These are phyloP conservation scores for Carassius gibelio DNA, from an alignment of 2,113 vertebrate species.

Conservation along the genomic window DNA sequence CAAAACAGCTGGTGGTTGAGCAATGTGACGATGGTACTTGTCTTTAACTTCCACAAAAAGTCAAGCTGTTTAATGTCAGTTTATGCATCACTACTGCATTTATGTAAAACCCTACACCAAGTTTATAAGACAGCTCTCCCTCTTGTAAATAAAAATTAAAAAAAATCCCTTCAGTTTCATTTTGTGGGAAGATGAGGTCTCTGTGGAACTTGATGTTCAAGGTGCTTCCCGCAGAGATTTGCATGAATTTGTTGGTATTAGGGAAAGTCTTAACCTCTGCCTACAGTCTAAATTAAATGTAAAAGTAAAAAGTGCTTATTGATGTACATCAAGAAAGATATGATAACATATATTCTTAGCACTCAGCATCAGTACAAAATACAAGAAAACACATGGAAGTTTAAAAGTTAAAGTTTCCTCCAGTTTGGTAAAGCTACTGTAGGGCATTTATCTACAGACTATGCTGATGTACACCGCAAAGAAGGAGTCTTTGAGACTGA, in stretches of 20 bases:
- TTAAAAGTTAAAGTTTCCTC: neutral
- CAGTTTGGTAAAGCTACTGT: neutral
- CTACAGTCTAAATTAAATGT: neutral
- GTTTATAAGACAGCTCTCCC: neutral
- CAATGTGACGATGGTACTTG: neutral
- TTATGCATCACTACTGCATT: neutral
- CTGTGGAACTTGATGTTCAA: neutral
- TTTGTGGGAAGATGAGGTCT: neutral
- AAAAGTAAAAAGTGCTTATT: neutral
- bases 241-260: neutral
- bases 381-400: too few species aligned
- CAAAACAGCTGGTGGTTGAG: neutral
- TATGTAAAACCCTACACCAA: neutral
- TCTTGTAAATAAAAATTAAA: neutral
- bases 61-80: neutral
- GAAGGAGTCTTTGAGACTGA: too few species aligned
- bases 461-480: slow-evolving; percentile 2
- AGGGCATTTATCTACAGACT: neutral
- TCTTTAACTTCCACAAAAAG: neutral
- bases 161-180: neutral
- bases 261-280: neutral
- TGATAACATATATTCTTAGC: too few species aligned
- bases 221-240: neutral
- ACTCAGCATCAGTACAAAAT: neutral
- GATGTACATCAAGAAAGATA: neutral